Base-by-base conservation (phyloP, 2,113 vertebrate genomes). In the Dermatemys mawii region DNA sequence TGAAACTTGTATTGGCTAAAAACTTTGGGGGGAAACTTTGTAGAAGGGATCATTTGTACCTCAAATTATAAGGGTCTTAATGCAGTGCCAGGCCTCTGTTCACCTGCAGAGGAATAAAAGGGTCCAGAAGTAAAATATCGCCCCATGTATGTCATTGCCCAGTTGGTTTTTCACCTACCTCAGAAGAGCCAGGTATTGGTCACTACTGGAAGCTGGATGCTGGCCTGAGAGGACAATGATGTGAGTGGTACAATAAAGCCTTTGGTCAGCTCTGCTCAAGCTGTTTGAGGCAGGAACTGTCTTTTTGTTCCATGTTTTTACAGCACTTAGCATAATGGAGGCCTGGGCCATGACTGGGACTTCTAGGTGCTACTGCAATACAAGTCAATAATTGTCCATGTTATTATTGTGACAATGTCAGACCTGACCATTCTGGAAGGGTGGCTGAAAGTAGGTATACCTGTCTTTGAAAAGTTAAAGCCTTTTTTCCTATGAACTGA, bases 301-400 rank as follows among this genome's bases (percentile, higher is more conserved):
- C 22, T 84, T 8, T 0, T 0, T 26, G 78, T 26, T 44, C 60
- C 11, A 16, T 87, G 41, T 3, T 48, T 67, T 14, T 14, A 73
- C 8, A 17, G 24, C 32, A 32, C 12, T 53, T 21, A 51, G 14
- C 32, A 49, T n/a, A 91, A 24, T 49, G 46, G 60, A 63, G 50
- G 60, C n/a, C 26, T 50, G 35, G 26, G 57, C 14, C 76, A 73
- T 67, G 38, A 41, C 38, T 19, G 44, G 53, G 27, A 8, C 3
- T 87, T 41, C 67, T 78, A 84, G 81, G 75, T 54, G 73, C 46
- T 95, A 41, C 48, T 26, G 17, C 32, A 41, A 84, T 49, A 26
- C 83, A 81, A 1, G 2, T 49, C 86, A 17, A 73, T 73, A 44
- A 41, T 63, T 35, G 16, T 35, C 16, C 32, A 4, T 16, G 13